Conservation (phyloP, 64 coral and sea anemone species). For the Actinia tenebrosa region DNA sequence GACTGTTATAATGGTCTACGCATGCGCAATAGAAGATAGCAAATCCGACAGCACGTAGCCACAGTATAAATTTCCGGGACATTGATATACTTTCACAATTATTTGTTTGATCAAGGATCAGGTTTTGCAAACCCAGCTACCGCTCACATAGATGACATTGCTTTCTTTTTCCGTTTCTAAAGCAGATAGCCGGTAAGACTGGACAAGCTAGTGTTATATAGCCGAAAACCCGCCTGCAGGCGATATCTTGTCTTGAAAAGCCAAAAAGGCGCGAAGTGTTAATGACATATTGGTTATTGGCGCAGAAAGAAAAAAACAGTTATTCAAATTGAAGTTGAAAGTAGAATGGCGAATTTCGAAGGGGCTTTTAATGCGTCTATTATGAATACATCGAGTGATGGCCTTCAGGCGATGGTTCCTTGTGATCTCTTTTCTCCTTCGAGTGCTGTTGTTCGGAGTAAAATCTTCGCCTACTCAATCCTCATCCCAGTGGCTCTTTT, state of each 20-base stretch:
- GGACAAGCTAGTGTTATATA: too few relatives aligned
- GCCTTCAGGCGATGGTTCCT: not conserved
- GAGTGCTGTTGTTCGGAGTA: not conserved
- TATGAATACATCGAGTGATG: not conserved
- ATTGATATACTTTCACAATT: too few relatives aligned
- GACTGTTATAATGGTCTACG: too few relatives aligned
- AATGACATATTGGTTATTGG: too few relatives aligned
- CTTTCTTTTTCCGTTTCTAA: not conserved
- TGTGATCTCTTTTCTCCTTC: not conserved
- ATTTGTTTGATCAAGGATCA: too few relatives aligned
- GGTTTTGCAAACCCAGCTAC: too few relatives aligned
- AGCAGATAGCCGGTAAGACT: not conserved
- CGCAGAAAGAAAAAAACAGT: too few relatives aligned
- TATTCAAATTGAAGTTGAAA: not conserved
- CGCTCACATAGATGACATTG: not conserved
- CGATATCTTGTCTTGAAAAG: not conserved
- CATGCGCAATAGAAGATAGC: too few relatives aligned
- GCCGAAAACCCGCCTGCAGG: not conserved
- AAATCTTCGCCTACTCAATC: not conserved
- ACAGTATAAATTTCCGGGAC: too few relatives aligned
- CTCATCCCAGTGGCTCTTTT: not conserved
- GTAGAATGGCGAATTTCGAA: not conserved
- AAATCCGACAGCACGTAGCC: too few relatives aligned
- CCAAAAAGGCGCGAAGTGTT: not conserved
- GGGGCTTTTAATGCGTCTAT: not conserved